phyloP scores from a whole-genome alignment of 2,797 vertebrate genomes.

The Peromyscus melanophrys region DNA sequence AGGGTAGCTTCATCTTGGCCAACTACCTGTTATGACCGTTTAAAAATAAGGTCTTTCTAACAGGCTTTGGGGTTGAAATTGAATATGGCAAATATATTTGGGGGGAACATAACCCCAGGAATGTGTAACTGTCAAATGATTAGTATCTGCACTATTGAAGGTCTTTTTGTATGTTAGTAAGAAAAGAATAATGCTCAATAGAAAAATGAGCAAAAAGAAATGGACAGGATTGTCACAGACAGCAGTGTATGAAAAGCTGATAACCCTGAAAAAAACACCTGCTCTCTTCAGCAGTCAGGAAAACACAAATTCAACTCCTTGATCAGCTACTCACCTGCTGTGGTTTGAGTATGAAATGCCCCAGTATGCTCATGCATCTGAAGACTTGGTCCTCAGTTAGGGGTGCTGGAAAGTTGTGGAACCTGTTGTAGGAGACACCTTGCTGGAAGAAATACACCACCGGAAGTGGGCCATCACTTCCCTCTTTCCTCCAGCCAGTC shows the following conservation, averaged over 20 bases:
- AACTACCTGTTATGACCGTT: background rate
- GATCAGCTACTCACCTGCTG: background rate
- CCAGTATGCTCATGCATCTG: background rate
- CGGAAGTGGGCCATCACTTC: background rate
- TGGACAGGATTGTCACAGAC: background rate
- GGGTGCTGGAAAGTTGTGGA: background rate
- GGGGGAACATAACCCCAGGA: background rate
- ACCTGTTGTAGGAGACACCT: background rate
- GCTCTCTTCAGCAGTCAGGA: background rate
- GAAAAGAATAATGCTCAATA: background rate
- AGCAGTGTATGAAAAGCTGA: background rate
- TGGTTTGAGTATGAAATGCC: background rate
- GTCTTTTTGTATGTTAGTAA: background rate
- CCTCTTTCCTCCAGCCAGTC: background rate
- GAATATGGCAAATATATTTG: background rate
- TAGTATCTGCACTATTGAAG: background rate
- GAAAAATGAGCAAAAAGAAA: constrained; percentile 11
- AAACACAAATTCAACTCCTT: background rate
- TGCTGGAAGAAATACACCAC: background rate
- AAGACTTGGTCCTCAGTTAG: background rate
- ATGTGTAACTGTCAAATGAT: background rate
- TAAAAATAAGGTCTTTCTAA: constrained; percentile 1
- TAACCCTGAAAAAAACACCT: background rate
- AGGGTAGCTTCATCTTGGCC: background rate
- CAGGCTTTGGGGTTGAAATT: background rate